Evolutionary conservation across 2,888 invertebrate species (phyloP).

Genomic region (Stegophylla sp.): DNA sequence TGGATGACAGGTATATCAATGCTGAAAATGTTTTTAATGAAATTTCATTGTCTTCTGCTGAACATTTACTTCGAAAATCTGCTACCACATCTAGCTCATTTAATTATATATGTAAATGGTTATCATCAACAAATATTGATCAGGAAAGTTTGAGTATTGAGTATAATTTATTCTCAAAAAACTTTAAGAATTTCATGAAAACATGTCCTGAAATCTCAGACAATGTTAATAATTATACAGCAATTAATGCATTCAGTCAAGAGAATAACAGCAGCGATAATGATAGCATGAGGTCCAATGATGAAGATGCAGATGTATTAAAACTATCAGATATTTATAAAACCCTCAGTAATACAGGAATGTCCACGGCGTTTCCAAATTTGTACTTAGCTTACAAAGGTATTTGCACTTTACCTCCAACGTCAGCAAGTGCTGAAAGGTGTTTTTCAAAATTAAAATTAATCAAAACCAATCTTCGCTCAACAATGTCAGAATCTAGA

Average conservation of each 20-base stretch:
- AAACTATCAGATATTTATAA: too few species aligned
- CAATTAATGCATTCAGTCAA: too few species aligned
- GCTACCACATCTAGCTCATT: slow-evolving; percentile 15
- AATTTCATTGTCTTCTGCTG: slow-evolving; percentile 13
- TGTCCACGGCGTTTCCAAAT: slow-evolving; percentile 5
- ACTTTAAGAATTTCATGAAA: slow-evolving; percentile 20
- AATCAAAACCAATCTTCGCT: slow-evolving; percentile 6
- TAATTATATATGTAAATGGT: slow-evolving; percentile 33
- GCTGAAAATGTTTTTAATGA: slow-evolving; percentile 13
- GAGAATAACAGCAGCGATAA: too few species aligned
- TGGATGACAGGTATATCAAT: slow-evolving; percentile 8
- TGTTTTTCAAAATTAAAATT: slow-evolving; percentile 12
- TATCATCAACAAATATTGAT: slow-evolving; percentile 13
- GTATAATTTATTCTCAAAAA: slow-evolving; percentile 27
- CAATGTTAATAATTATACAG: background rate
- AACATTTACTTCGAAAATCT: slow-evolving; percentile 20
- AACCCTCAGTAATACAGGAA: background rate
- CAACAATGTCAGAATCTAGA: background rate
- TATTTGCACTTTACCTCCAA: slow-evolving; percentile 7
- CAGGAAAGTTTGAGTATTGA: slow-evolving; percentile 8
- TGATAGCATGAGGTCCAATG: too few species aligned
- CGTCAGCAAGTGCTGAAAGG: background rate
- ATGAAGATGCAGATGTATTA: too few species aligned
- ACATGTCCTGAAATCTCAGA: slow-evolving; percentile 20
- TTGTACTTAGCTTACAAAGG: background rate